Percentiles rank a stretch among this genome's conserved stretches.
phyloP scores from a whole-genome alignment of 1,140 invertebrate genomes.

The Pachyrhynchus sulphureomaculatus region DNA sequence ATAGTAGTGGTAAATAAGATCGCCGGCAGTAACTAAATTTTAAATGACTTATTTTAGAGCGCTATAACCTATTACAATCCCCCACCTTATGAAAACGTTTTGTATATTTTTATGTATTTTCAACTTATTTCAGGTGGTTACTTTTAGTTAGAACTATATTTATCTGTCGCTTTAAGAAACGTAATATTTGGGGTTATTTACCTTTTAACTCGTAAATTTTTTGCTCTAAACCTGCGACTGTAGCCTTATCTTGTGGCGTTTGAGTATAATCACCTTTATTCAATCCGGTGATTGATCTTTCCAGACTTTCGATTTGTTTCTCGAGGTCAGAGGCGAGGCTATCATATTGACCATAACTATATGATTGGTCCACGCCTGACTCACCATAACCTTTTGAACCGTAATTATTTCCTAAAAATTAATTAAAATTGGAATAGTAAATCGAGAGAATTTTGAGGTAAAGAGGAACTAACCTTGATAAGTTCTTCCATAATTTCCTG shows the following conservation, averaged over 20 bases:
- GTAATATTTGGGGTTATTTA: no score
- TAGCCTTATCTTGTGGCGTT: conserved; percentile 37
- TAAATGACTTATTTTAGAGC: no score
- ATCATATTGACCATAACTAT: conserved; percentile 12
- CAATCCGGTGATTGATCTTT: conserved; percentile 36
- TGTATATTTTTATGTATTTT: no score
- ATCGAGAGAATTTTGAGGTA: not conserved
- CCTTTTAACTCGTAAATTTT: conserved; percentile 41
- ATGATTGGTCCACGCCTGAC: conserved; percentile 29
- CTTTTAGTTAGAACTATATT: no score
- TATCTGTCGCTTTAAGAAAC: no score
- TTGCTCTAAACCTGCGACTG: conserved; percentile 37
- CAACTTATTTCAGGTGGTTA: no score
- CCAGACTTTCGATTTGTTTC: conserved; percentile 40
- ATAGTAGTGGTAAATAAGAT: no score
- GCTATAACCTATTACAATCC: no score
- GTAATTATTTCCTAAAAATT: not conserved
- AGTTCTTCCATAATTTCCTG: conserved; percentile 8
- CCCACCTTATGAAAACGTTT: no score
- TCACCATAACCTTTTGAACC: conserved; percentile 16
- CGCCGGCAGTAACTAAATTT: no score
- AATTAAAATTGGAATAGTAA: not conserved
- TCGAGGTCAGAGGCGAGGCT: conserved; percentile 33
- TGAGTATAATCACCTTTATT: conserved; percentile 39
- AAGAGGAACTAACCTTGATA: conserved; percentile 7